Percentiles rank a stretch among this genome's conserved stretches.
These are phyloP conservation scores for Uromys caudimaculatus DNA, from an alignment of 2,797 vertebrate species.

Conservation along the genomic window DNA sequence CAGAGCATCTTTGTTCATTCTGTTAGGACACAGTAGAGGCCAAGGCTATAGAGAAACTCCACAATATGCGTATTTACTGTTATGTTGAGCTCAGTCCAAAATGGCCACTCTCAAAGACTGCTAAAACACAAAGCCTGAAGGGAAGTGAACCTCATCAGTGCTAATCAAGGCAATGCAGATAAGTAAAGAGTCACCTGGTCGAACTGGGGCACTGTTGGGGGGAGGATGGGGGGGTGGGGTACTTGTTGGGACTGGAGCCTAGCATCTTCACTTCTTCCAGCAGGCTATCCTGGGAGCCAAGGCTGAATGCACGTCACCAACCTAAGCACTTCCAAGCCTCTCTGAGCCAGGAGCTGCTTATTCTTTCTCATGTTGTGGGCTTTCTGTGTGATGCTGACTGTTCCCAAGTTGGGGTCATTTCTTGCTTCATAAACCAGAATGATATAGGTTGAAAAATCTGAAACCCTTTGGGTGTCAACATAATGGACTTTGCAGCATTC, in stretches of 20 bases:
- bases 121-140: not conserved
- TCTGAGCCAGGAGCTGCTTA: not conserved
- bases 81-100: not conserved
- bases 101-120: not conserved
- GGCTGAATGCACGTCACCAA: not conserved
- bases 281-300: not conserved
- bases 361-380: not conserved
- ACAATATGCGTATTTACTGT: not conserved
- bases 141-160: not conserved
- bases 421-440: constrained; percentile 32
- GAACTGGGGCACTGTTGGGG: not conserved
- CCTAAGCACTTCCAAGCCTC: not conserved
- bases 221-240: not conserved
- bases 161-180: not conserved
- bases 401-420: not conserved
- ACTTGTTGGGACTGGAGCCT: rapidly evolving
- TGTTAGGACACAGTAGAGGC: not conserved
- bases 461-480: not conserved
- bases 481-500: not conserved
- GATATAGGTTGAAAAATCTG: not conserved
- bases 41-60: not conserved
- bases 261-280: not conserved
- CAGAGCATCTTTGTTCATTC: not conserved
- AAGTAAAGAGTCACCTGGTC: not conserved
- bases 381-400: not conserved